phyloP scores from a whole-genome alignment of 2,113 vertebrate species.

The Ivindomyrus marchei region DNA sequence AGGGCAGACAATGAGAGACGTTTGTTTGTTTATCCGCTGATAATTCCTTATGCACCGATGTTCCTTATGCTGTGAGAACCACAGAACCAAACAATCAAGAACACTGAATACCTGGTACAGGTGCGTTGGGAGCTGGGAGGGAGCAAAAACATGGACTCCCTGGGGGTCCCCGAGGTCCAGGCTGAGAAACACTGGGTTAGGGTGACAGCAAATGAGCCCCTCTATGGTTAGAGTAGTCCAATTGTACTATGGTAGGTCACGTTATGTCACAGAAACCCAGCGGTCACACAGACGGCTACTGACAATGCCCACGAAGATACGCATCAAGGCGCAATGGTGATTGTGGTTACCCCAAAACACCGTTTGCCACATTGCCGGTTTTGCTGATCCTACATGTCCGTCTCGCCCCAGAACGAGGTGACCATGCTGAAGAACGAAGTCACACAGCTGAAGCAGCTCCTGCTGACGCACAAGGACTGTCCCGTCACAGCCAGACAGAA shows the following conservation, averaged over 20 bases:
- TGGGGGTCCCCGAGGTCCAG: neutral
- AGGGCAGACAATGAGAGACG: neutral
- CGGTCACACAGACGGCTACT: neutral
- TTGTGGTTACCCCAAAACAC: neutral
- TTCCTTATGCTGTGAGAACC: neutral
- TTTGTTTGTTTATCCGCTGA: neutral
- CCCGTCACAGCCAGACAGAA: conserved; percentile 99
- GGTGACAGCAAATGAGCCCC: neutral
- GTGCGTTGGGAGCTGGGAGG: neutral
- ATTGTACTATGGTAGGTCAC: neutral
- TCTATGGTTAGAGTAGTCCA: neutral
- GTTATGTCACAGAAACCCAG: neutral
- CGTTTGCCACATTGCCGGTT: neutral
- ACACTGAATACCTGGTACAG: neutral
- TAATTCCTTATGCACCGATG: neutral
- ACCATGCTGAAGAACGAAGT: conserved; percentile 98
- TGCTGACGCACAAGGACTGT: conserved; percentile 98
- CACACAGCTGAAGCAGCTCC: conserved; percentile 96
- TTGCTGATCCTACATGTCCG: neutral
- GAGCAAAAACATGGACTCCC: neutral
- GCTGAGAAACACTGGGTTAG: neutral
- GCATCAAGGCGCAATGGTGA: neutral
- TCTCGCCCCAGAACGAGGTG: conserved; percentile 83
- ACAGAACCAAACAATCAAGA: neutral
- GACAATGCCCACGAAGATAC: neutral